Conservation (phyloP, 2,113 vertebrate species). For the Mesitornis unicolor region DNA sequence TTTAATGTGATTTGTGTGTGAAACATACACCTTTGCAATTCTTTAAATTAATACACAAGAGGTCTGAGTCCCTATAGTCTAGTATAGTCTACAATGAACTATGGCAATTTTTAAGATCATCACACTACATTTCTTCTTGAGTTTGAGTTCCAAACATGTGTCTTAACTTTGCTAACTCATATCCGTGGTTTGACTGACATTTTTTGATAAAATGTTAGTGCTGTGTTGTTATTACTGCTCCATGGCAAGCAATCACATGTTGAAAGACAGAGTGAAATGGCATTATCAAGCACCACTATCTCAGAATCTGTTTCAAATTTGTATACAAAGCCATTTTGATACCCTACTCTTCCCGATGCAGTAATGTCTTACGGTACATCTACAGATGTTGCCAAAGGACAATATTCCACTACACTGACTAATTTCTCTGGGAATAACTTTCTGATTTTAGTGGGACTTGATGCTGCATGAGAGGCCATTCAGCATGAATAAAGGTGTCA, state of each 20-base stretch:
- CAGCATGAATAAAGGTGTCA: conserved; percentile 17
- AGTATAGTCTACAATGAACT: not conserved
- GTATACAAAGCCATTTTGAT: not conserved
- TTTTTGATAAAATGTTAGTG: not conserved
- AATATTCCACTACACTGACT: not conserved
- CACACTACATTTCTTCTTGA: not conserved
- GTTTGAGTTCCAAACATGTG: not conserved
- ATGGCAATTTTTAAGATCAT: not conserved
- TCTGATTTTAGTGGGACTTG: conserved; percentile 5
- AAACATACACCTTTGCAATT: not conserved
- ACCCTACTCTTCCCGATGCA: not conserved
- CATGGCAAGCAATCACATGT: not conserved
- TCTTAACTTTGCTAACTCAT: not conserved
- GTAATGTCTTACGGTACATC: not conserved
- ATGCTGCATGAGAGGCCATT: not conserved
- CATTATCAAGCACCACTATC: not conserved
- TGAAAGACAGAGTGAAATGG: not conserved
- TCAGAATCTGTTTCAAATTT: not conserved
- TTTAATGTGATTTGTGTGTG: not conserved
- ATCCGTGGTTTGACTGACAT: not conserved
- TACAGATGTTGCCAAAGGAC: not conserved
- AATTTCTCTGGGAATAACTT: conserved; percentile 30
- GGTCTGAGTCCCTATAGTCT: not conserved
- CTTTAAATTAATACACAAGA: not conserved
- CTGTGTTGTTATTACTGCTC: not conserved